A percentile compares a stretch with the other conserved stretches of the same genome.
These are phyloP conservation scores for Drosophila triauraria DNA, from an alignment of 1,140 invertebrate species.

Conservation along the genomic window DNA sequence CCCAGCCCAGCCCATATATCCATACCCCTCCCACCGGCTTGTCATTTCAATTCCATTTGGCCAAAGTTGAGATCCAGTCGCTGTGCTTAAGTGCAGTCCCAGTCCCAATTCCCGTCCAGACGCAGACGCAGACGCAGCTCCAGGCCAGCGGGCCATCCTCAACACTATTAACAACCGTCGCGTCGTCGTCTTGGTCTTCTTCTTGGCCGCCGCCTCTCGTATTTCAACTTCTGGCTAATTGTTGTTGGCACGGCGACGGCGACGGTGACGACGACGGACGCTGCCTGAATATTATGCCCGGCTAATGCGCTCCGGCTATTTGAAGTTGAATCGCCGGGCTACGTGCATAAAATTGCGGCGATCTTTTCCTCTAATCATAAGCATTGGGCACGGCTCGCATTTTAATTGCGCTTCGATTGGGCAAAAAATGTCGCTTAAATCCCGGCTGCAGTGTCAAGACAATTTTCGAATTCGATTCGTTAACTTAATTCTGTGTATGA, in stretches of 20 bases:
- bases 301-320: slow-evolving; percentile 51
- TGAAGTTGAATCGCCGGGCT: slow-evolving; percentile 49
- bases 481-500: slow-evolving; percentile 18
- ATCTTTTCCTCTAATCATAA: slow-evolving; percentile 72
- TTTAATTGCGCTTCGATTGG: slow-evolving; percentile 54
- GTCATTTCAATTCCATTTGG: slow-evolving; percentile 78
- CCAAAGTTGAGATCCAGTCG: slow-evolving; percentile 76
- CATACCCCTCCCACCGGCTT: slow-evolving; percentile 15
- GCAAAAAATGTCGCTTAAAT: slow-evolving; percentile 23
- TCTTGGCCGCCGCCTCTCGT: slow-evolving; percentile 31
- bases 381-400: slow-evolving; percentile 54
- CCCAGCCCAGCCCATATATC: slow-evolving; percentile 20
- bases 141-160: slow-evolving; percentile 31
- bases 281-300: slow-evolving; percentile 44
- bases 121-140: slow-evolving; percentile 1
- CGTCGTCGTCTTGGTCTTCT: slow-evolving; percentile 8
- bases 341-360: slow-evolving; percentile 73
- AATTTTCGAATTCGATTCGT: slow-evolving; percentile 12
- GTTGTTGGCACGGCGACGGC: slow-evolving; percentile 40
- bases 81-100: slow-evolving; percentile 71
- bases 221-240: slow-evolving; percentile 54
- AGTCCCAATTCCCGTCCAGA: slow-evolving; percentile 25
- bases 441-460: slow-evolving; percentile 13
- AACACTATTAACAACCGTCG: slow-evolving; percentile 31
- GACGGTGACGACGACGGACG: slow-evolving; percentile 24